Evolutionary conservation across 2,888 invertebrate genomes (phyloP).

Genomic region (Steinernema hermaphroditum): DNA sequence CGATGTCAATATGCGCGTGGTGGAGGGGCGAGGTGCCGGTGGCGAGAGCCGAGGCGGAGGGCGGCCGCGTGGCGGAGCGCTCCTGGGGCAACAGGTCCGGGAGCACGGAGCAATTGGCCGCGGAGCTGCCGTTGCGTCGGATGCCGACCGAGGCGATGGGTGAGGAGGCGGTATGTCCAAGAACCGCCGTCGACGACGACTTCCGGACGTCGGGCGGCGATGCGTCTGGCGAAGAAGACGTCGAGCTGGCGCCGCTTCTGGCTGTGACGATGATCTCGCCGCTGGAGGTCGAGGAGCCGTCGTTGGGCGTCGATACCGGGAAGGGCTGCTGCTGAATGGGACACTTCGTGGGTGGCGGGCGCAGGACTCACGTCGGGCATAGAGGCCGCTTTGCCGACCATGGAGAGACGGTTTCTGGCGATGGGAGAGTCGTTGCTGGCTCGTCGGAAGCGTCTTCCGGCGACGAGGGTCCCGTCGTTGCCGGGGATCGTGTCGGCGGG

Average conservation of each 20-base stretch:
- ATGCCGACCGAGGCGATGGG: conserved; percentile 1
- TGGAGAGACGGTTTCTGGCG: conserved; percentile 38
- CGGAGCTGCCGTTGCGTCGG: conserved; percentile 18
- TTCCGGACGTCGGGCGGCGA: conserved; percentile 36
- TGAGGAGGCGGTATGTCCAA: neutral
- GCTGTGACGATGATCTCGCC: conserved; percentile 25
- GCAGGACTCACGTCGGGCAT: conserved; percentile 55
- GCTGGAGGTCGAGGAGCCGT: conserved; percentile 25
- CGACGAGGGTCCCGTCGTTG: conserved; percentile 44
- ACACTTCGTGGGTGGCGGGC: neutral
- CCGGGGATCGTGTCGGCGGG: conserved; percentile 36
- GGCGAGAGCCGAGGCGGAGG: neutral
- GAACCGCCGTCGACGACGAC: neutral
- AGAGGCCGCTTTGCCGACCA: conserved; percentile 55
- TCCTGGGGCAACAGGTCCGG: conserved; percentile 82
- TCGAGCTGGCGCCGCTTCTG: conserved; percentile 5
- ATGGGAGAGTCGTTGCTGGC: conserved; percentile 33
- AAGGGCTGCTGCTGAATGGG: conserved; percentile 16
- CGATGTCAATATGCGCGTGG: conserved; percentile 10
- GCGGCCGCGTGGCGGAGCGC: conserved; percentile 56
- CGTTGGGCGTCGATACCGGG: neutral
- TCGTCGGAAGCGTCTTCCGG: neutral
- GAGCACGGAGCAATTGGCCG: conserved; percentile 71
- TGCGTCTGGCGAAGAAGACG: conserved; percentile 37
- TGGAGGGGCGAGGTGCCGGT: neutral